Evolutionary conservation across 92 coral and sea anemone genomes (phyloP).

Genomic region (Zoanthus solanderi): DNA sequence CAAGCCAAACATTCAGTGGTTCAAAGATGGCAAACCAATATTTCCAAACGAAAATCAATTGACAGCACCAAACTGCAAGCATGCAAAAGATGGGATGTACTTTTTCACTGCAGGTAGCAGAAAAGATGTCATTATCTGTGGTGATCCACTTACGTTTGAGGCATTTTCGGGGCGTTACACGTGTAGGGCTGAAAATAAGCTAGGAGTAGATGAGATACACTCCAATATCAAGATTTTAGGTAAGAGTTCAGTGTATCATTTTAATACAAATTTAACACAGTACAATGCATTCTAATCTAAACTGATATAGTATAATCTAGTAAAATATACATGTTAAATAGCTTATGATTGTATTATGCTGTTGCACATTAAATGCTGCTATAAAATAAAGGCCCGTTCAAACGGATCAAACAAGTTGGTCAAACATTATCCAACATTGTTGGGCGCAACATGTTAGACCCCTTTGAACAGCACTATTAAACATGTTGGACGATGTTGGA

Average conservation of each 20-base stretch:
- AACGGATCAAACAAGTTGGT: too few species aligned
- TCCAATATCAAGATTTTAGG: constrained; percentile 3
- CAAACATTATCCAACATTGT: too few species aligned
- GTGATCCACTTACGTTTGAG: constrained; percentile 16
- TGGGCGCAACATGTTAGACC: too few species aligned
- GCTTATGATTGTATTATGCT: too few species aligned
- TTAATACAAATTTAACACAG: too few species aligned
- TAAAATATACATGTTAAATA: too few species aligned
- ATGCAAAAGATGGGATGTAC: constrained; percentile 37
- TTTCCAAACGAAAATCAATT: background rate
- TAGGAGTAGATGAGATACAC: constrained; percentile 9
- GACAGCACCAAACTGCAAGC: constrained; percentile 5
- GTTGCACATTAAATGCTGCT: too few species aligned
- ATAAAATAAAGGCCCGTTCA: too few species aligned
- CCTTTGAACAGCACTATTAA: too few species aligned
- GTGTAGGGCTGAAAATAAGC: constrained; percentile 14
- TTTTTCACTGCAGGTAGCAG: constrained; percentile 18
- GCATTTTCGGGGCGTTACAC: constrained; percentile 22
- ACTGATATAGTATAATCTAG: too few species aligned
- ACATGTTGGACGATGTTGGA: too few species aligned
- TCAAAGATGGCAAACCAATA: background rate
- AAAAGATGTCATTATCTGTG: constrained; percentile 24
- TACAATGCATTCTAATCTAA: too few species aligned
- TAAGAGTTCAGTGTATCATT: background rate
- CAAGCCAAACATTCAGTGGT: background rate